A percentile compares a stretch with the other conserved stretches of the same genome.
Evolutionary conservation across 2,888 invertebrate species (phyloP).

Genomic region (Hirtodrosophila confusa): DNA sequence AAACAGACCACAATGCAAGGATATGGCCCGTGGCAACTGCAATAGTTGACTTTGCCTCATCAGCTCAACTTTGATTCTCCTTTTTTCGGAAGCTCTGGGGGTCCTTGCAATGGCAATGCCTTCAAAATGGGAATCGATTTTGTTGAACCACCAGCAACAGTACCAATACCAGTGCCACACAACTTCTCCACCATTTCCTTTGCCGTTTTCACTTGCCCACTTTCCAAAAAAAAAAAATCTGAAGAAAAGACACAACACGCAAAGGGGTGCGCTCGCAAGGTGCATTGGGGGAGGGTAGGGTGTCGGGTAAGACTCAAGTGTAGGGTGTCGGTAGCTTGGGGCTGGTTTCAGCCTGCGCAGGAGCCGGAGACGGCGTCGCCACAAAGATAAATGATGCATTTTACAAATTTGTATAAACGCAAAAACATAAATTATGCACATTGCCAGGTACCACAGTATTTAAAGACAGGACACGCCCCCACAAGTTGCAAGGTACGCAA

Average conservation of each 20-base stretch:
- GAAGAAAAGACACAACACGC: conserved; percentile 69
- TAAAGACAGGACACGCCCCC: conserved; percentile 37
- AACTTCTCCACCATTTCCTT: conserved; percentile 28
- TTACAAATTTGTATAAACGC: conserved; percentile 70
- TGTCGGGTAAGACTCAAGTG: conserved; percentile 7
- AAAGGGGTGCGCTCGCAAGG: conserved; percentile 60
- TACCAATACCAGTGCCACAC: conserved; percentile 9
- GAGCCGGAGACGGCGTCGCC: conserved; percentile 22
- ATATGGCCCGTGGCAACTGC: conserved; percentile 2
- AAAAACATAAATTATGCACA: conserved; percentile 71
- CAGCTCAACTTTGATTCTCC: background rate
- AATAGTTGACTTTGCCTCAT: conserved; percentile 5
- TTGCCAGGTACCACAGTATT: conserved; percentile 46
- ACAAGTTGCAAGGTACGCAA: conserved; percentile 8
- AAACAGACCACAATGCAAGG: background rate
- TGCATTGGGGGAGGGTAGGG: conserved; percentile 10
- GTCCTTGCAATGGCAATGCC: conserved; percentile 14
- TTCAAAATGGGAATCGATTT: conserved; percentile 63
- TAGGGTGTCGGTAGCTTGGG: conserved; percentile 32
- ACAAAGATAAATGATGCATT: conserved; percentile 75
- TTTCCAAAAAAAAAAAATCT: conserved; percentile 13
- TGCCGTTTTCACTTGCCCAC: conserved; percentile 23
- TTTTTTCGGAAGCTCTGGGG: background rate
- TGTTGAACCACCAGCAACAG: conserved; percentile 44
- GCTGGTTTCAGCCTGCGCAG: conserved; percentile 11